Conservation (phyloP, 2,888 invertebrate genomes). For the Xanthia togata region DNA sequence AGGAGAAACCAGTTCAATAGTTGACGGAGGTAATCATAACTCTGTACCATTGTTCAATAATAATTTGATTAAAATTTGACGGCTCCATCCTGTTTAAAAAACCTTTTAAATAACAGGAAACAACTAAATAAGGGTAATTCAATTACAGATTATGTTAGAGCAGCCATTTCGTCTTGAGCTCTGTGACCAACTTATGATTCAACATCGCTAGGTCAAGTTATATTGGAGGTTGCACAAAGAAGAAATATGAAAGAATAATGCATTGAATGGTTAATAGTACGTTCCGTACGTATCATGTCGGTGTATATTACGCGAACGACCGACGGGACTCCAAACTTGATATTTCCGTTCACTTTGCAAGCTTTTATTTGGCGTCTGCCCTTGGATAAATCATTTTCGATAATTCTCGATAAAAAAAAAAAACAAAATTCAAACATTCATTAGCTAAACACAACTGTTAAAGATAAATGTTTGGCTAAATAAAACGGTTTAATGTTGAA, state of each 20-base stretch:
- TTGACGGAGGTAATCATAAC: slow-evolving; percentile 81
- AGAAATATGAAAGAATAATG: slow-evolving; percentile 66
- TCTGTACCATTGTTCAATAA: slow-evolving; percentile 73
- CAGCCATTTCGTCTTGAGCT: slow-evolving; percentile 69
- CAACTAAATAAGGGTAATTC: slow-evolving; percentile 81
- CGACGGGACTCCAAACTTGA: slow-evolving; percentile 83
- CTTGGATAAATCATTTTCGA: slow-evolving; percentile 10
- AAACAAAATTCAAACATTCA: not conserved
- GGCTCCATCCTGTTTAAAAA: slow-evolving; percentile 81
- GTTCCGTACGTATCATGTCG: slow-evolving; percentile 83
- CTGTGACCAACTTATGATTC: slow-evolving; percentile 29
- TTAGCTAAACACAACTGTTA: not conserved
- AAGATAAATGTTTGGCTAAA: no score
- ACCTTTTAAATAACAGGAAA: slow-evolving; percentile 79
- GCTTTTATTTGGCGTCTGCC: slow-evolving; percentile 48
- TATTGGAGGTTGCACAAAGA: slow-evolving; percentile 65
- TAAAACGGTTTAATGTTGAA: not conserved
- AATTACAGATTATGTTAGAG: slow-evolving; percentile 76
- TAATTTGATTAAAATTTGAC: slow-evolving; percentile 89
- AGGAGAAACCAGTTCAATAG: slow-evolving; percentile 58
- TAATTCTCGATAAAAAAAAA: slow-evolving; percentile 20
- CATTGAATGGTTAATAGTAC: slow-evolving; percentile 76
- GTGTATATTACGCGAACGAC: slow-evolving; percentile 78
- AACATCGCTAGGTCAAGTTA: slow-evolving; percentile 28
- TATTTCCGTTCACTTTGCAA: slow-evolving; percentile 78